These are phyloP conservation scores for Auanema freiburgensis DNA, from an alignment of 2,888 invertebrate genomes.

Conservation along the genomic window DNA sequence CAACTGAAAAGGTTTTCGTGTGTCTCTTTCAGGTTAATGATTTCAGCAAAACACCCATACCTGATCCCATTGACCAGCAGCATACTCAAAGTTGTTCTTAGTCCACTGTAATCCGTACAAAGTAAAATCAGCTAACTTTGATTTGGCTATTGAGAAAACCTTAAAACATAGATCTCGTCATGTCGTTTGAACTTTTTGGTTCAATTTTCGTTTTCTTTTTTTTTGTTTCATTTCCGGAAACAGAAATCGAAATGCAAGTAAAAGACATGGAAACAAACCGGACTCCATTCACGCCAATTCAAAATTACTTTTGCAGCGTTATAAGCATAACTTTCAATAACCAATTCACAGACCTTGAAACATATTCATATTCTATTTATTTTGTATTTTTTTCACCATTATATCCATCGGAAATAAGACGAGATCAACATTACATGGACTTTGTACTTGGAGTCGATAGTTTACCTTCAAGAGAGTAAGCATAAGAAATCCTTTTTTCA, in stretches of 20 bases:
- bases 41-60: constrained; percentile 13
- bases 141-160: constrained; percentile 58
- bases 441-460: constrained; percentile 56
- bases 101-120: constrained; percentile 57
- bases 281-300: constrained; percentile 59
- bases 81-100: constrained; percentile 58
- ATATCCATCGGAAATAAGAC: constrained; percentile 61
- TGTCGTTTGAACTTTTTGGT: background rate
- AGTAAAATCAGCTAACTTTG: constrained; percentile 57
- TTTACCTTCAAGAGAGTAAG: constrained; percentile 37
- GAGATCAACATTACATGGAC: constrained; percentile 54
- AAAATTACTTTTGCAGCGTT: constrained; percentile 58
- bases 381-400: constrained; percentile 38
- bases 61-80: constrained; percentile 62
- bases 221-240: constrained; percentile 11
- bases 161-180: constrained; percentile 8
- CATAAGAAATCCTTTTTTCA: background rate
- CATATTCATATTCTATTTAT: background rate
- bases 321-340: constrained; percentile 61
- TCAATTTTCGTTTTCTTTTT: background rate
- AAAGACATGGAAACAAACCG: constrained; percentile 32
- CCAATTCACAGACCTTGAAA: constrained; percentile 38
- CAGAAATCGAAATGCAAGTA: background rate
- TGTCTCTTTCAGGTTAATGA: background rate
- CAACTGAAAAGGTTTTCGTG: constrained; percentile 42